Evolutionary conservation across 2,113 vertebrate genomes (phyloP), one percentile per base, ranked within the genome.

Genomic region (Tyrannus savana): DNA sequence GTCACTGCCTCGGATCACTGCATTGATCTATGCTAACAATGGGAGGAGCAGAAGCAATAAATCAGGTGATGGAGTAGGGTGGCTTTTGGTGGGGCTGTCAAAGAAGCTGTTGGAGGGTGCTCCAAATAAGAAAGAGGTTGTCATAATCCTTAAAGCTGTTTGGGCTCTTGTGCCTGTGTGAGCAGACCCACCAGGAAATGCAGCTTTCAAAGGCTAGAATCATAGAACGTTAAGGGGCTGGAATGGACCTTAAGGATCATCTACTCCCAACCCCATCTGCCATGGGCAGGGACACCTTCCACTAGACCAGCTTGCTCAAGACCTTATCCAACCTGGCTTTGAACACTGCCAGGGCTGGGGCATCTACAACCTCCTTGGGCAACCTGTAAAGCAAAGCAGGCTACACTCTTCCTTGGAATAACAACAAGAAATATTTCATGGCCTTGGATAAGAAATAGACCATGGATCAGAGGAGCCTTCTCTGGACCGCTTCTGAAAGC

Each of bases 121-220:
- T 3, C 5, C 6, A 25, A 67, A 25, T 67, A 18, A 49, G 35
- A 59, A 67, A 58, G 19, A 28, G 31, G 14, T 39, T 75, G 27
- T 0, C 1, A 47, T 22, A 58, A 71, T 24, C 6, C n/a, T 5
- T 19, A 21, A 8, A 44, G n/a, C 37, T 76, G 44, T 64, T 35
- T 24, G 72, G 53, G 2, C 27, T 69, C 52, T 15, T 10, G 12
- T 12, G 31, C 2, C 2, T 21, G 31, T n/a, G 5, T 2, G 4
- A 82, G 37, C 49, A 92, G n/a, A 71, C 28, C 10, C 1, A 3
- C 27, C 1, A 4, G 31, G 35, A 67, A 90, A 58, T 0, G 0
- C 2, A 2, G 17, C 19, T 72, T 84, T 66, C 37, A 33, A 79
- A 89, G 33, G 9, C 21, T 64, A 27, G 39, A 74, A 23, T 63